Evolutionary conservation across 2,888 invertebrate species (phyloP).

Genomic region (Parnassius smintheus): DNA sequence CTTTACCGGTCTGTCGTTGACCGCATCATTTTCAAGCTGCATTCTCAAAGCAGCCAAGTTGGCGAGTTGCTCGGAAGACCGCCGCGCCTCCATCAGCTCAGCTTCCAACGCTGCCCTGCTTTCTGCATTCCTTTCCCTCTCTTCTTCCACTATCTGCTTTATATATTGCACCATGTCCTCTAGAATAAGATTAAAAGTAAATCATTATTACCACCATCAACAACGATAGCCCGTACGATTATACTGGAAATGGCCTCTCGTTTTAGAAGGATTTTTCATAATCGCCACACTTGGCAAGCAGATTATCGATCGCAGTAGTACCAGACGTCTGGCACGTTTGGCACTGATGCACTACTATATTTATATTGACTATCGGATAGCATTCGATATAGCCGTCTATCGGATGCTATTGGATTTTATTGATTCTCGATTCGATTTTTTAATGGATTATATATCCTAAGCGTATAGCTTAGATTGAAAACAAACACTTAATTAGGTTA

Average conservation of each 20-base stretch:
- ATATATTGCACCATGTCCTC: slow-evolving; percentile 71
- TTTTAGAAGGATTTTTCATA: neutral
- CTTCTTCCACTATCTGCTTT: slow-evolving; percentile 66
- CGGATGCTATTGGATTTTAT: too few relatives aligned
- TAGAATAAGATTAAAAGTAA: slow-evolving; percentile 34
- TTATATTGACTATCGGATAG: too few relatives aligned
- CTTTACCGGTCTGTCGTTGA: slow-evolving; percentile 54
- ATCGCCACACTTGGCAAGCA: too few relatives aligned
- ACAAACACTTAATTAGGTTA: too few relatives aligned
- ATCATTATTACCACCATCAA: neutral
- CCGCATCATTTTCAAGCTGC: slow-evolving; percentile 54
- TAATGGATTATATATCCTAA: too few relatives aligned
- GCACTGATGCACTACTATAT: too few relatives aligned
- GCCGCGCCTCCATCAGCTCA: slow-evolving; percentile 58
- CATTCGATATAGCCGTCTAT: too few relatives aligned
- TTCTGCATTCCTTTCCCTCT: slow-evolving; percentile 61
- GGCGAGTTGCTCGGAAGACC: slow-evolving; percentile 61
- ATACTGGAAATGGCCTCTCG: too few relatives aligned
- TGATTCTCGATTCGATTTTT: too few relatives aligned
- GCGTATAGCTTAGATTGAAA: too few relatives aligned
- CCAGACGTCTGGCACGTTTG: too few relatives aligned
- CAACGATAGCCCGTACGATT: neutral
- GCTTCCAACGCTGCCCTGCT: slow-evolving; percentile 56
- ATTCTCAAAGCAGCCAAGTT: slow-evolving; percentile 55
- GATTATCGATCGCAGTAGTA: too few relatives aligned